A percentile compares a stretch with the other conserved stretches of the same genome.
Evolutionary conservation across 2,888 invertebrate genomes (phyloP).

Genomic region (Ormyrus rosae): DNA sequence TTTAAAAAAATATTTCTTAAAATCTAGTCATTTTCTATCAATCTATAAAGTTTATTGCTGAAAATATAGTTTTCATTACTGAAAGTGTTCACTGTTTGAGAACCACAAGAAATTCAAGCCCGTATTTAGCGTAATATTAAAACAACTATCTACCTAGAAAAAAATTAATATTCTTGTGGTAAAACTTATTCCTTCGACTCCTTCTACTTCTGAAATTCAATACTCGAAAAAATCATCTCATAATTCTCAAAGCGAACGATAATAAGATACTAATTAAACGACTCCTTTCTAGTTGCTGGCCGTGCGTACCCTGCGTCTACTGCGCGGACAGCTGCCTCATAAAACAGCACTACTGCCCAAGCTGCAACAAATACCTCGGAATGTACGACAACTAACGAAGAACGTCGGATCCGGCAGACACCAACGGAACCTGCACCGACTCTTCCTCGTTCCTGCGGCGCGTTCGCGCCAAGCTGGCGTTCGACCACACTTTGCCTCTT

Average conservation of each 20-base stretch:
- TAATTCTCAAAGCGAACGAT: neutral
- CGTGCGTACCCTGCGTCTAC: constrained; percentile 76
- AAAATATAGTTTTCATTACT: too few relatives aligned
- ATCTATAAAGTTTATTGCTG: too few relatives aligned
- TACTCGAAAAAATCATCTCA: neutral
- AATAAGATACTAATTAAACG: neutral
- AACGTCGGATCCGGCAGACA: neutral
- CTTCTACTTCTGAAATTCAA: too few relatives aligned
- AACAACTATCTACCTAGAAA: neutral
- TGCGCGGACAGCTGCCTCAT: constrained; percentile 75
- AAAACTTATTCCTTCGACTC: neutral
- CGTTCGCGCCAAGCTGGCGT: neutral
- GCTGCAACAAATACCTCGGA: constrained; percentile 76
- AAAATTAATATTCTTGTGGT: neutral
- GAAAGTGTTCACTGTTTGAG: too few relatives aligned
- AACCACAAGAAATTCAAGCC: neutral
- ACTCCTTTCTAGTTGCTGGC: constrained; percentile 72
- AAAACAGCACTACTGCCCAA: constrained; percentile 77
- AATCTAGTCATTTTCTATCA: too few relatives aligned
- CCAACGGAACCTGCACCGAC: constrained; percentile 3
- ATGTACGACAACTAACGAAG: constrained; percentile 63
- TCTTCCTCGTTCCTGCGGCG: neutral
- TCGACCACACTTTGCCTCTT: neutral
- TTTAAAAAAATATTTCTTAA: too few relatives aligned
- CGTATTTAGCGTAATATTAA: neutral